phyloP scores from a whole-genome alignment of 2,113 vertebrate species.

The Microcebus jonahi region DNA sequence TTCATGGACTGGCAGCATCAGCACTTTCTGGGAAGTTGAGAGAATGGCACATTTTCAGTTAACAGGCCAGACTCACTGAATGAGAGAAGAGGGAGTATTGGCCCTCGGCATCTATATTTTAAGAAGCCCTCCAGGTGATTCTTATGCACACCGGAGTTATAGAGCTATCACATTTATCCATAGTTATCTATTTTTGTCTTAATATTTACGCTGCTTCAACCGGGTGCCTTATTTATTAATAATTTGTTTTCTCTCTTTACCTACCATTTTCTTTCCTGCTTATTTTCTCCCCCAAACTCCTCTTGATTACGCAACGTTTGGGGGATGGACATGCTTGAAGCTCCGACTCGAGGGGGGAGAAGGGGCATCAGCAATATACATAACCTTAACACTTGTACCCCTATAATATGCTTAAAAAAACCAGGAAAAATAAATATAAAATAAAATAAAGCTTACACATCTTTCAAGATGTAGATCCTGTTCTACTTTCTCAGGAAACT shows the following conservation, averaged over 20 bases:
- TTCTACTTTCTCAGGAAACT: background rate
- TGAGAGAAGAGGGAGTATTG: fast-evolving
- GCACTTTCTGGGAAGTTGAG: background rate
- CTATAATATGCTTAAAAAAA: too few relatives aligned
- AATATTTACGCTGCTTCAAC: background rate
- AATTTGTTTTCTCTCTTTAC: background rate
- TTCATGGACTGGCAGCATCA: background rate
- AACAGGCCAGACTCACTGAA: background rate
- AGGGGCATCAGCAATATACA: too few relatives aligned
- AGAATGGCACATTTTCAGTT: background rate
- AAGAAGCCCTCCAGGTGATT: background rate
- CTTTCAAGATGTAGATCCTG: background rate
- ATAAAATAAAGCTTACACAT: background rate
- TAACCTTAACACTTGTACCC: too few relatives aligned
- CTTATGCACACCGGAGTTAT: background rate
- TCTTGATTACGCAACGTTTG: background rate
- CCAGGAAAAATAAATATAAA: too few relatives aligned
- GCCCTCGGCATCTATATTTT: background rate
- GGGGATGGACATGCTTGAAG: too few relatives aligned
- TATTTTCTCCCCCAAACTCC: background rate
- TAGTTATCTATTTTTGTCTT: background rate
- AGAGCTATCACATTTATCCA: background rate
- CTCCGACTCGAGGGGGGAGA: too few relatives aligned
- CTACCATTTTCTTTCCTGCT: background rate
- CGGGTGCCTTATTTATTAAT: background rate